phyloP scores from a whole-genome alignment of 2,888 invertebrate species.

The Clanis bilineata region DNA sequence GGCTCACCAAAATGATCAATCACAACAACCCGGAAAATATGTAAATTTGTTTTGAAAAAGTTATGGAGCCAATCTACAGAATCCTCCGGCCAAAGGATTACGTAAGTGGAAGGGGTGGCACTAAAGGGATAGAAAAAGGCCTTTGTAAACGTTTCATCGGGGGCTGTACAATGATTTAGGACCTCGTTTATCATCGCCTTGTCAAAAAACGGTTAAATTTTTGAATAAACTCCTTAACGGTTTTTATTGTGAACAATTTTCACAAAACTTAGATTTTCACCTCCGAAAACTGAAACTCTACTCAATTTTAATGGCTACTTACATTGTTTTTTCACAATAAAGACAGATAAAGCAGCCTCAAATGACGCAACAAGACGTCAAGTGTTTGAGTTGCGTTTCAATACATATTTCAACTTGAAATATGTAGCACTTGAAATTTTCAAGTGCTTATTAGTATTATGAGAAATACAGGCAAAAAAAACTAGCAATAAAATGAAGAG shows the following conservation, averaged over 20 bases:
- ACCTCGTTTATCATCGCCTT: slow-evolving; percentile 52
- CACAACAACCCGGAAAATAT: slow-evolving; percentile 52
- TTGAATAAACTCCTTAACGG: neutral
- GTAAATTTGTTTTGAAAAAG: slow-evolving; percentile 69
- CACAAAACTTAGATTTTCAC: too few species aligned
- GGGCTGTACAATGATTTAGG: slow-evolving; percentile 35
- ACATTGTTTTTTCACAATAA: too few species aligned
- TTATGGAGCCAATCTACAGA: slow-evolving; percentile 56
- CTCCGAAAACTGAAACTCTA: too few species aligned
- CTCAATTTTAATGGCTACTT: too few species aligned
- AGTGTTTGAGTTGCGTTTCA: too few species aligned
- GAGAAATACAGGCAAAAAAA: too few species aligned
- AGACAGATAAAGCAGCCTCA: too few species aligned
- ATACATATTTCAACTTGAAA: too few species aligned
- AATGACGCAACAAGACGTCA: too few species aligned
- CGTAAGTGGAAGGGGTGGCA: slow-evolving; percentile 29
- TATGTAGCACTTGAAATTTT: too few species aligned
- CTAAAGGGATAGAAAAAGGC: slow-evolving; percentile 52
- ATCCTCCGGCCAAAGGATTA: slow-evolving; percentile 50
- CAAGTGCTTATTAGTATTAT: too few species aligned
- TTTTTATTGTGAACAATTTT: neutral
- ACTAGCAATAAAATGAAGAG: too few species aligned
- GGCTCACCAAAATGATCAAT: slow-evolving; percentile 48
- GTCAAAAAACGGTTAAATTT: slow-evolving; percentile 31
- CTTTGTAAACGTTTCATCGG: slow-evolving; percentile 45